A percentile compares a stretch with the other conserved stretches of the same genome.
Evolutionary conservation across 37 sponge, comb jelly and placozoan genomes (phyloP).

Genomic region (Hexactinellida sp.): DNA sequence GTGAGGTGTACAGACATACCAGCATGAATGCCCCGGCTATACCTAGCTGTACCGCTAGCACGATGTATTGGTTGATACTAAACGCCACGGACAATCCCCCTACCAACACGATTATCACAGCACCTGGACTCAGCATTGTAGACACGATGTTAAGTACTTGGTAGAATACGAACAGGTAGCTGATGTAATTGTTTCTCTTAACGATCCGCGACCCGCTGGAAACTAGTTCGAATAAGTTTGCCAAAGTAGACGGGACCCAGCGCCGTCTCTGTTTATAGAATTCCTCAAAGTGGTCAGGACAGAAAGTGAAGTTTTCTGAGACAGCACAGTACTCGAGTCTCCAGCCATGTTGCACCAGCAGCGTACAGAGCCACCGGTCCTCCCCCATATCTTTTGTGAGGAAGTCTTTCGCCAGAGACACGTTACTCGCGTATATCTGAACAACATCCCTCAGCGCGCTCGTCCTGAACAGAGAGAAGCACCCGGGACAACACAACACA

Average conservation of each 20-base stretch:
- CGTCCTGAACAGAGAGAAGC: slow-evolving; percentile 69
- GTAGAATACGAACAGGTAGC: slow-evolving; percentile 53
- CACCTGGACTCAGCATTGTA: slow-evolving; percentile 57
- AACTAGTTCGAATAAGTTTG: slow-evolving; percentile 48
- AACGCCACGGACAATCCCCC: slow-evolving; percentile 41
- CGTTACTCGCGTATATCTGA: slow-evolving; percentile 43
- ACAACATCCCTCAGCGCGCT: slow-evolving; percentile 49
- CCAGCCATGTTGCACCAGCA: slow-evolving; percentile 70
- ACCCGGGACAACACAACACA: slow-evolving; percentile 77
- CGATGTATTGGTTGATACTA: slow-evolving; percentile 10
- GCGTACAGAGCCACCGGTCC: slow-evolving; percentile 86
- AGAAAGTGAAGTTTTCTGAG: slow-evolving; percentile 56
- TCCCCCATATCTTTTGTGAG: slow-evolving; percentile 89
- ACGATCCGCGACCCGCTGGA: slow-evolving; percentile 30
- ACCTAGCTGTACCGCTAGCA: background rate
- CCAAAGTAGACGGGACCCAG: slow-evolving; percentile 79
- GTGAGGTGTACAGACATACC: slow-evolving; percentile 25
- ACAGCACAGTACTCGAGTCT: slow-evolving; percentile 68
- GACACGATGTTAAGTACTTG: slow-evolving; percentile 57
- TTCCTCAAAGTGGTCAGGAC: slow-evolving; percentile 63
- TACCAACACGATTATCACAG: slow-evolving; percentile 55
- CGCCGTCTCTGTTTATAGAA: slow-evolving; percentile 77
- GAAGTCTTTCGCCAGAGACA: slow-evolving; percentile 52
- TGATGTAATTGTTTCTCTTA: slow-evolving; percentile 40
- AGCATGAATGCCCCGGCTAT: background rate